Base-by-base conservation (phyloP, 2,113 vertebrate genomes). In the Phaethornis superciliosus region DNA sequence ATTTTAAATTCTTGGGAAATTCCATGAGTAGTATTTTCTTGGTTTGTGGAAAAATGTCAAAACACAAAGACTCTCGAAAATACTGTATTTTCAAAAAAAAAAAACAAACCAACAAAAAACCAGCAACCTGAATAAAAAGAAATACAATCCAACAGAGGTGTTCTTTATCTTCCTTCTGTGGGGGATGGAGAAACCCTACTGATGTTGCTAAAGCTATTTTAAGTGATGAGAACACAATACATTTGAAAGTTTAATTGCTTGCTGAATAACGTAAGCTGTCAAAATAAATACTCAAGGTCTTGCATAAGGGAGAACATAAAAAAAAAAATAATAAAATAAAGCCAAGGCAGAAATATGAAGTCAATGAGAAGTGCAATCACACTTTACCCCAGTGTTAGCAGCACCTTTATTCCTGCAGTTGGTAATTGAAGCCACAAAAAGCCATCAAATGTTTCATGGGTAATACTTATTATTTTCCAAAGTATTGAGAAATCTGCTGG, bases 211-310 rank as follows among this genome's bases (percentile, higher is more conserved):
- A 89, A 89, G 91, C 88, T 96, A 96, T 97, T 96, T 97, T 96
- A 93, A 95, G 94, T 86, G 28, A 54, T 69, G 91, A 93, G 96
- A 96, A 89, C 94, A 97, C 95, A 97, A 97, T 95, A 81, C 91
- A 95, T 96, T 75, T 95, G 93, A 96, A 96, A 97, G 91, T 94
- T 95, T 97, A 97, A 97, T 96, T 95, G 96, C 95, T 95, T 93
- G 91, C 94, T 94, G 95, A 95, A 97, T 94, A 96, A 95, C 90
- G 85, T 87, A 94, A 94, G 88, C 91, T 97, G 95, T 96, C 96
- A 96, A 95, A 97, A 96, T 94, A 97, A 95, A 95, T 94, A 95
- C 85, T 96, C 89, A 83, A 91, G 94, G 93, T 93, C 94, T 96
- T 95, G 93, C 91, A 78, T 89, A 93, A 95, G 89, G 85, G 44